Base-by-base conservation (phyloP, 1,140 invertebrate genomes). In the Papilio glaucus region DNA sequence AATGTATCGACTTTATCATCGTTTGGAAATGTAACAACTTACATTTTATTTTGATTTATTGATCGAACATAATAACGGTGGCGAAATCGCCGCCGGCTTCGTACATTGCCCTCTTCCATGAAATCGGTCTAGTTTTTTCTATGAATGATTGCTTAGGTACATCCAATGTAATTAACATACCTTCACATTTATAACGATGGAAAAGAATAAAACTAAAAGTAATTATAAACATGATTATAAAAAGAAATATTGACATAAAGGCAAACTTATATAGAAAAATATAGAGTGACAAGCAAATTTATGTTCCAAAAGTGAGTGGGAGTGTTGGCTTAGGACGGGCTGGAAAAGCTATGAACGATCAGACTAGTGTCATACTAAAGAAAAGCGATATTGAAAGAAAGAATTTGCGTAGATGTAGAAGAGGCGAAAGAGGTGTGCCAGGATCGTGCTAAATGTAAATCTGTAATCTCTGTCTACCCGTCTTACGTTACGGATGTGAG, bases 81-180 rank as follows among this genome's bases (percentile, higher is more conserved):
- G 49, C 49, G 8, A 57, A 57, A 57, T 24, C 42, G 60, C 74
- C 71, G 77, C 67, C 78, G 67, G 72, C 73, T 65, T 75, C 74
- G 74, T 75, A 73, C 69, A 60, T 72, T 76, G 74, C 76, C 76
- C 71, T 75, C 72, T 53, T 79, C 77, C 79, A 78, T 84, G 82
- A 82, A 82, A 82, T 85, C 65, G 78, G 74, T 75, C 75, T 80
- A 57, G 49, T 57, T 57, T 57, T 53, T 24, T 57, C 18, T 15
- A 53, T 24, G 8, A 57, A 26, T 26, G 21, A 57, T 57, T 24
- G 49, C 49, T 4, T 4, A 1, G 21, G 21, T 53, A 53, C 45
- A 53, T 53, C 15, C 45, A 53, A 53, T 21, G 18, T 53, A 53
- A 53, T 53, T 53, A 53, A 18, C 15, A 53, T 53, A 18, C 10